Conservation (phyloP, 2,113 vertebrate species). For the Uria aalge region DNA sequence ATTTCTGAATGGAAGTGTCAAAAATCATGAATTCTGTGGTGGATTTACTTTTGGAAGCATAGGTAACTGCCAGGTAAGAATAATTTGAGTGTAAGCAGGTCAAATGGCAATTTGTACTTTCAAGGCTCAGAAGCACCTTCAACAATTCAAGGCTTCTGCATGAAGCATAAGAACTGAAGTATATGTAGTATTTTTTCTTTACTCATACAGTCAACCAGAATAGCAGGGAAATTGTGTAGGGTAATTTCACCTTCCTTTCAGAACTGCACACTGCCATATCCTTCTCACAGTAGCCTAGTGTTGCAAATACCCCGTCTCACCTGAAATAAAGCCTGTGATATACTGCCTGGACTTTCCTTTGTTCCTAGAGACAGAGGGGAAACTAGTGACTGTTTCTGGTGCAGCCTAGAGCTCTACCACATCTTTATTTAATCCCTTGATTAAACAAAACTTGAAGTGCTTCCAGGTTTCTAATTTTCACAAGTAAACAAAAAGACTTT, state of each 20-base stretch:
- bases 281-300: background rate
- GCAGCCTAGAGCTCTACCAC: background rate
- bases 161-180: background rate
- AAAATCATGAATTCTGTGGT: background rate
- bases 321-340: background rate
- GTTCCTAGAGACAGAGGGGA: background rate
- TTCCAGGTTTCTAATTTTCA: background rate
- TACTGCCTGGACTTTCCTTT: background rate
- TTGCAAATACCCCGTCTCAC: background rate
- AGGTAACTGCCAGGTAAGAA: background rate
- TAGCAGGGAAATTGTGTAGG: background rate
- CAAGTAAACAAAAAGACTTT: background rate
- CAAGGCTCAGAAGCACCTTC: background rate
- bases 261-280: background rate
- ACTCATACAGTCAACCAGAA: background rate
- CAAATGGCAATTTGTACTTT: background rate
- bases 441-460: background rate
- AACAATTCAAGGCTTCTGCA: background rate
- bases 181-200: background rate
- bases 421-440: background rate
- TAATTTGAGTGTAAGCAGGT: background rate
- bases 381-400: background rate
- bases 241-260: background rate
- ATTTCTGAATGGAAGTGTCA: conserved; percentile 1
- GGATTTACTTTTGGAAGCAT: background rate